Evolutionary conservation across 2,113 vertebrate genomes (phyloP).

Genomic region (Myrmecobius fasciatus): DNA sequence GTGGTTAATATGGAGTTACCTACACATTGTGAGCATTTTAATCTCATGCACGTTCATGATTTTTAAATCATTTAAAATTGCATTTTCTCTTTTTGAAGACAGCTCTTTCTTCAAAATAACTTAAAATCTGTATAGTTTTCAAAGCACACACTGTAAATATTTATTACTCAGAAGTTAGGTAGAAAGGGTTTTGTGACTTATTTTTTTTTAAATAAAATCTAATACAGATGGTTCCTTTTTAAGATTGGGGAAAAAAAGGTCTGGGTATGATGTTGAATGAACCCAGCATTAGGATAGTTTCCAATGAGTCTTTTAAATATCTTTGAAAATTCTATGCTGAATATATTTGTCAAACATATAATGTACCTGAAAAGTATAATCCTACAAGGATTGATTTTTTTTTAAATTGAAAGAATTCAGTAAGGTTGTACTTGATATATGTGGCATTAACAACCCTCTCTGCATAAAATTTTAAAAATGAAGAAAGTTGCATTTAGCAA

Average conservation of each 20-base stretch:
- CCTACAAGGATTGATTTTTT: background rate
- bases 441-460: background rate
- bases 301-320: conserved; percentile 33
- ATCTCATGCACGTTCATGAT: background rate
- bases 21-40: conserved; percentile 2
- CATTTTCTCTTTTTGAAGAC: conserved; percentile 59
- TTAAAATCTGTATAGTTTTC: conserved; percentile 88
- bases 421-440: background rate
- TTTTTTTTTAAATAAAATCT: conserved; percentile 79
- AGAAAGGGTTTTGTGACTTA: conserved; percentile 75
- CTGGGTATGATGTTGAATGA: conserved; percentile 81
- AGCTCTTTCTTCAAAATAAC: conserved; percentile 80
- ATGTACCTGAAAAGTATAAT: background rate
- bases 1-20: background rate
- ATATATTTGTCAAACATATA: conserved; percentile 6
- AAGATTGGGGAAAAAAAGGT: conserved; percentile 74
- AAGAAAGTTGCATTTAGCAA: background rate
- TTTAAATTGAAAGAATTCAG: background rate
- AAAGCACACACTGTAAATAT: conserved; percentile 86
- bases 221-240: conserved; percentile 67
- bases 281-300: background rate
- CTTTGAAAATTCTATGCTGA: conserved; percentile 59
- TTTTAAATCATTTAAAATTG: no score
- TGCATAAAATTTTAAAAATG: background rate
- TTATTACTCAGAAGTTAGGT: conserved; percentile 83